These are phyloP conservation scores for Diachasmimorpha longicaudata DNA, from an alignment of 1,140 invertebrate species.

Conservation along the genomic window DNA sequence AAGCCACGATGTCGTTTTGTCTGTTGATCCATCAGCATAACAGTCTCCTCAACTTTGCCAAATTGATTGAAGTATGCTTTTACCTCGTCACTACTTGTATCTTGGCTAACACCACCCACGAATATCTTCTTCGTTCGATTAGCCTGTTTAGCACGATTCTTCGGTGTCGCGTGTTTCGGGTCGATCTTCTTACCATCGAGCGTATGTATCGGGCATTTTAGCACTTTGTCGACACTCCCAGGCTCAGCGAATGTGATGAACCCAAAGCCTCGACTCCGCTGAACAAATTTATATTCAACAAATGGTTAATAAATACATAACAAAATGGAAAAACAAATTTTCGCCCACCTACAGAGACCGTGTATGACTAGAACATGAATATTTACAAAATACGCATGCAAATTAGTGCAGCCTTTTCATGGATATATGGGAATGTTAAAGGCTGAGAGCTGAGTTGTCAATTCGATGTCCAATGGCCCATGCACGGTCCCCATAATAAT, in stretches of 20 bases:
- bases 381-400: not conserved
- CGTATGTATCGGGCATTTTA: slow-evolving; percentile 88
- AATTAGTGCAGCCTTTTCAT: not conserved
- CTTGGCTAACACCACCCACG: slow-evolving; percentile 89
- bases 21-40: slow-evolving; percentile 95
- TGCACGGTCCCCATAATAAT: not conserved
- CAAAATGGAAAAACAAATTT: not conserved
- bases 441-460: not conserved
- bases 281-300: slow-evolving; percentile 53
- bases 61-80: slow-evolving; percentile 92
- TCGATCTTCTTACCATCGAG: slow-evolving; percentile 95
- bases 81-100: slow-evolving; percentile 89
- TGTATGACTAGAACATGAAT: not conserved
- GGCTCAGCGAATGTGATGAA: slow-evolving; percentile 93
- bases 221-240: slow-evolving; percentile 86
- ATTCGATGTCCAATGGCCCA: not conserved
- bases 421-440: not conserved
- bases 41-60: slow-evolving; percentile 89
- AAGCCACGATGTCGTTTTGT: slow-evolving; percentile 90
- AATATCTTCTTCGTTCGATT: slow-evolving; percentile 93
- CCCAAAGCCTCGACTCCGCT: slow-evolving; percentile 92
- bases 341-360: not conserved
- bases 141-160: slow-evolving; percentile 83
- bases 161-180: slow-evolving; percentile 90
- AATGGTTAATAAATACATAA: not conserved